phyloP scores from a whole-genome alignment of 1,140 invertebrate species.

The Cydia fagiglandana region DNA sequence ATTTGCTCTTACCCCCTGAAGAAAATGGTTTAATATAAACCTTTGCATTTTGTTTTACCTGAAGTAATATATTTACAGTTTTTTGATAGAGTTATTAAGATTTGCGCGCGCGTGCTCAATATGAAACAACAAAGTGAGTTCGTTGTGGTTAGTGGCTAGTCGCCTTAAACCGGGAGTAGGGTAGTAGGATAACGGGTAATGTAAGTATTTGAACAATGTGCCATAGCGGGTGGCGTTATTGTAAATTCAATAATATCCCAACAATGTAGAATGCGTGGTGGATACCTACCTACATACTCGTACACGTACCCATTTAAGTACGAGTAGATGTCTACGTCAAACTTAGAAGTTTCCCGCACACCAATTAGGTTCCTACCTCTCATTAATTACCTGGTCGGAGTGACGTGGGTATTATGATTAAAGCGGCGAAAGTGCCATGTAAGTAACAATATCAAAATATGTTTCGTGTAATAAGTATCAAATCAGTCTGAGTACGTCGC shows the following conservation, averaged over 20 bases:
- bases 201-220: constrained; percentile 29
- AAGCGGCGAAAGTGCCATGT: constrained; percentile 10
- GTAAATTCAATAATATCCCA: constrained; percentile 33
- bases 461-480: neutral
- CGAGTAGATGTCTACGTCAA: neutral
- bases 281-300: constrained; percentile 13
- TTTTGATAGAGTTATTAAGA: no score
- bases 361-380: constrained; percentile 7
- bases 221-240: constrained; percentile 11
- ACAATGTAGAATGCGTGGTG: constrained; percentile 16
- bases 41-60: no score
- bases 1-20: no score
- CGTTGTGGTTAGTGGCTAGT: neutral
- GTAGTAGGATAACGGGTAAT: neutral
- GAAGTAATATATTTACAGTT: no score
- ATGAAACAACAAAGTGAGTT: no score
- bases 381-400: constrained; percentile 28
- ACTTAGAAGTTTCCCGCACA: constrained; percentile 20
- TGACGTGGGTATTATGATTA: neutral
- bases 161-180: neutral
- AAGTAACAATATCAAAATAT: constrained; percentile 16
- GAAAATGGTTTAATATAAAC: no score
- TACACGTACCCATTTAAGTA: constrained; percentile 7
- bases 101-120: no score
- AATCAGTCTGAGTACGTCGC: neutral